These are phyloP conservation scores for Calidris pygmaea DNA, from an alignment of 2,113 vertebrate species.

Conservation along the genomic window DNA sequence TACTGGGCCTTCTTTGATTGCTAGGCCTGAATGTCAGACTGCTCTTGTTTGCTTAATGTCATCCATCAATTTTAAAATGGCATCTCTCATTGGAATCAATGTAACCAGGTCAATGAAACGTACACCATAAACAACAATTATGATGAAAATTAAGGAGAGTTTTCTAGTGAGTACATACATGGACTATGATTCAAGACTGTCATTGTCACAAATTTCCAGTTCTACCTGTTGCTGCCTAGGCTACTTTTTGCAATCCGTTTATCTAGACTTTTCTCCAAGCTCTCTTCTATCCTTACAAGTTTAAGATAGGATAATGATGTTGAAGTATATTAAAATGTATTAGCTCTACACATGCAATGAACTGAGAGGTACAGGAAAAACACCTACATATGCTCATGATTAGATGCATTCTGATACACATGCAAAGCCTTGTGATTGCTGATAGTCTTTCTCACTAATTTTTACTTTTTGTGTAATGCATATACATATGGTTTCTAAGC, in stretches of 20 bases:
- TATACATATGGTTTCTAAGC: not conserved
- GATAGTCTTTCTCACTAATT: not conserved
- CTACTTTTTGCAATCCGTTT: not conserved
- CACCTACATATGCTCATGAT: not conserved
- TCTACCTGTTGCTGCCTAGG: not conserved
- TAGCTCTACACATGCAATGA: not conserved
- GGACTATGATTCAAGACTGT: not conserved
- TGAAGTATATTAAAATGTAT: slow-evolving; percentile 6
- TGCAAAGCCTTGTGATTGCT: not conserved
- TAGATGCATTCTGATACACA: not conserved
- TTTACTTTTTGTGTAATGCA: not conserved
- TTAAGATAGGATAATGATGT: not conserved
- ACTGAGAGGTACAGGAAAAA: not conserved
- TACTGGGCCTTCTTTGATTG: not conserved
- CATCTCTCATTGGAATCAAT: not conserved
- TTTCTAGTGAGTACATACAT: not conserved
- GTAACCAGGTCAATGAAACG: not conserved
- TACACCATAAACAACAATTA: not conserved
- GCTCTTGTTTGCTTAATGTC: not conserved
- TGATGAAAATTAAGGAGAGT: not conserved
- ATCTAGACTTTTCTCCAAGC: not conserved
- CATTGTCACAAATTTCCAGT: not conserved
- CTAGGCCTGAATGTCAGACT: not conserved
- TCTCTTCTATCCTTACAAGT: not conserved
- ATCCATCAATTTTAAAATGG: not conserved